Evolutionary conservation across 1,140 invertebrate genomes (phyloP).

Genomic region (Delia radicum): DNA sequence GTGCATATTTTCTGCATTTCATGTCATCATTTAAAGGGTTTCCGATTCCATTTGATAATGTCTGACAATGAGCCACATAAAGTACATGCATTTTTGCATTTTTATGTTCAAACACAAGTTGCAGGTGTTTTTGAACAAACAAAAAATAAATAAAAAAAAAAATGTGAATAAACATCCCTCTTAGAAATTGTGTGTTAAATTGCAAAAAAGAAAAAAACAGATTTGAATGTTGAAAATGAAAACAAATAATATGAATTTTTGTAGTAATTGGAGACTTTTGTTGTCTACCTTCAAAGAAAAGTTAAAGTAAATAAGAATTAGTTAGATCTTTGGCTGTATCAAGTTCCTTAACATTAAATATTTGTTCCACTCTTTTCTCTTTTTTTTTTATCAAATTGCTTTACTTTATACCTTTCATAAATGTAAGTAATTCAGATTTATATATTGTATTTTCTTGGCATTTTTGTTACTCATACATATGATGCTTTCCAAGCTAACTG

Average conservation of each 20-base stretch:
- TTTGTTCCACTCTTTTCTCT: neutral
- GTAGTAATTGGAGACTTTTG: neutral
- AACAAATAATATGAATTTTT: neutral
- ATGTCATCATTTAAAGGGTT: neutral
- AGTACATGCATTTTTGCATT: neutral
- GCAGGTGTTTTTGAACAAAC: neutral
- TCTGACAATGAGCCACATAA: neutral
- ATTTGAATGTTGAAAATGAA: neutral
- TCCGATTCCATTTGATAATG: neutral
- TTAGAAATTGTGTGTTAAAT: neutral
- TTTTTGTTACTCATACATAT: no score
- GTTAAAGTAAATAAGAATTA: neutral
- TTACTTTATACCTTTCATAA: neutral
- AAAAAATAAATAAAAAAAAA: no score
- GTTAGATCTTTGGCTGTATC: neutral
- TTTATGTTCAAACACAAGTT: neutral
- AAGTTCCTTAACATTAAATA: neutral
- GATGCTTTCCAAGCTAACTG: no score
- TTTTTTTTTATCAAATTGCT: neutral
- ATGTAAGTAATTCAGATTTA: no score
- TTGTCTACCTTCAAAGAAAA: neutral
- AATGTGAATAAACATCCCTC: neutral
- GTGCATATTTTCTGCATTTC: neutral
- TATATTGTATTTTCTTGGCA: no score
- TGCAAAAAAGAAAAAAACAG: neutral